Base-by-base conservation (phyloP, 2,888 invertebrate genomes). In the Lapara coniferarum region DNA sequence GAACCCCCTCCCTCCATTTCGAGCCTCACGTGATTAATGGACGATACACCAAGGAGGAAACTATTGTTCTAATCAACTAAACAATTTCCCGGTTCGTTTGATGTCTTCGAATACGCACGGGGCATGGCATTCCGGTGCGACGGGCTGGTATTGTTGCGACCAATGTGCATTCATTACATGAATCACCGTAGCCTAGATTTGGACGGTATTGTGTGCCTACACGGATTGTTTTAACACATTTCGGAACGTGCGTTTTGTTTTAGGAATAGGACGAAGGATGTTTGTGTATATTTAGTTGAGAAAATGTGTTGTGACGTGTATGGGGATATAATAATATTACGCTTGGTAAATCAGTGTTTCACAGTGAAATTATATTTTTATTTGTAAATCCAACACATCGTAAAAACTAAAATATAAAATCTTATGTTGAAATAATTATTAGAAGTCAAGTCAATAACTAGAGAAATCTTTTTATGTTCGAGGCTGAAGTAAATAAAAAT, bases 121-220 rank as follows among this genome's bases (percentile, higher is more conserved):
- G 55, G 10, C 10, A 0, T 55, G 55, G 19, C 55, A 55, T 55
- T 55, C 55, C 55, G 19, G 55, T 55, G 55, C 55, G 19, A 7
- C 16, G 55, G 4, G 5, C 37, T 8, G 7, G 19, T 46, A 49
- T 63, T 63, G 63, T 63, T 19, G 49, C 49, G 63, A 46, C 46
- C 19, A 16, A 46, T 46, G 49, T 63, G 63, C 63, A 63, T 57
- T 57, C 57, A 37, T 63, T 59, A 63, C 49, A 63, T 63, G 63
- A 63, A 63, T 63, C 63, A 63, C 19, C 49, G 63, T 63, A 63
- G 63, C 63, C 63, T 63, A 63, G 46, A 63, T 63, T 63, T 19
- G 63, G 63, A 19, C 46, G 49, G 63, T 19, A 63, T 63, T 63
- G 63, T 63, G n/a, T 46, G 19, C 56, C 13, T 46, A 37, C 57